Conservation (phyloP, 2,797 vertebrate species). For the Channa striata region DNA sequence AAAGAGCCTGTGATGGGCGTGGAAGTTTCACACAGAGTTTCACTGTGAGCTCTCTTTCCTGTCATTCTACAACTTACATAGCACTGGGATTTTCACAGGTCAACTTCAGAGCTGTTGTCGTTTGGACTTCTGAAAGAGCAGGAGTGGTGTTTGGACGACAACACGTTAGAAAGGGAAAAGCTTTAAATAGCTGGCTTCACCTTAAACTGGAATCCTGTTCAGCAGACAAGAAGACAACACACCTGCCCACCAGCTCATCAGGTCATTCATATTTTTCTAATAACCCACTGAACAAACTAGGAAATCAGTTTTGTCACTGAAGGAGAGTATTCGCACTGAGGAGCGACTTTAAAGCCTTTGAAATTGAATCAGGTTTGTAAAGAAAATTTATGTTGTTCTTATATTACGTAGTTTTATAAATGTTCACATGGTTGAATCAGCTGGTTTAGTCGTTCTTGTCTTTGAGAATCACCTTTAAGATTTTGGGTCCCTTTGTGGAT, state of each 20-base stretch:
- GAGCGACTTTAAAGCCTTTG: constrained; percentile 1
- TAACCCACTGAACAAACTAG: constrained; percentile 1
- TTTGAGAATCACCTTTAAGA: background rate
- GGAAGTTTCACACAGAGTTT: constrained; percentile 64
- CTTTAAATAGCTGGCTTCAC: background rate
- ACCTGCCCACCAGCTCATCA: background rate
- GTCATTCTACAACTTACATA: constrained; percentile 41
- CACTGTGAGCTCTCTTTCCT: constrained; percentile 14
- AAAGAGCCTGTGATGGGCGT: constrained; percentile 54
- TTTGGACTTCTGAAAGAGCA: background rate
- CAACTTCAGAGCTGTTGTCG: background rate
- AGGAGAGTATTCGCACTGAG: constrained; percentile 6
- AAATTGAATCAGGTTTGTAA: constrained; percentile 59
- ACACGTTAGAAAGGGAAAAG: background rate
- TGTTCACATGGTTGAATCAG: background rate
- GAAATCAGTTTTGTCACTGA: background rate
- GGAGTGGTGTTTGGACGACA: background rate
- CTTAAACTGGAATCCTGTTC: background rate
- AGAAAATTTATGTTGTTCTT: constrained; percentile 15
- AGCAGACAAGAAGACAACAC: constrained; percentile 3
- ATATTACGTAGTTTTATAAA: background rate
- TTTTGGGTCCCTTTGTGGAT: background rate
- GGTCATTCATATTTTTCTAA: background rate
- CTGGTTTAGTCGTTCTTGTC: background rate
- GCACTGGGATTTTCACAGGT: background rate